Percentiles rank a stretch among this genome's conserved stretches.
These are phyloP conservation scores for Antedon bifida DNA, from an alignment of 35 echinoderm and acorn worm species.

Conservation along the genomic window DNA sequence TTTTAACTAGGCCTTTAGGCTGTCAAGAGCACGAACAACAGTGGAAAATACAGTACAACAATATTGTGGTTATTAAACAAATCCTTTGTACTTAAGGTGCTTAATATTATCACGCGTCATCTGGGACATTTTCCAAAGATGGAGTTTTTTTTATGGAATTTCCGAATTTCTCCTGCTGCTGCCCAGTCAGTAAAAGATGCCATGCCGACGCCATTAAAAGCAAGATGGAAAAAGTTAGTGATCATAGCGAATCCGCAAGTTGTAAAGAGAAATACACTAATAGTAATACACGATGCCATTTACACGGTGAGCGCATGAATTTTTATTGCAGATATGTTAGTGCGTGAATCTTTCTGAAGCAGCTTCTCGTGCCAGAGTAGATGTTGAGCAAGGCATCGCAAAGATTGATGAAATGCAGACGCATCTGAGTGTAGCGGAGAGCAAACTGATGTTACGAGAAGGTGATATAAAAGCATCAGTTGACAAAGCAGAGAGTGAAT, in stretches of 20 bases:
- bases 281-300: neutral
- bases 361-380: neutral
- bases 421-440: neutral
- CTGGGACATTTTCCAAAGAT: too few relatives aligned
- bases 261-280: neutral
- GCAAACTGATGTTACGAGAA: neutral
- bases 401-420: neutral
- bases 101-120: too few relatives aligned
- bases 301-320: neutral
- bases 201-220: neutral
- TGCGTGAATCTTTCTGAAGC: neutral
- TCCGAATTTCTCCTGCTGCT: too few relatives aligned
- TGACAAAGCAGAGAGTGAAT: neutral
- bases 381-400: neutral
- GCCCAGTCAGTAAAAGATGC: too few relatives aligned
- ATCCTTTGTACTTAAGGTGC: too few relatives aligned
- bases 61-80: too few relatives aligned
- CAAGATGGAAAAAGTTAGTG: neutral
- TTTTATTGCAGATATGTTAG: neutral
- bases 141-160: too few relatives aligned
- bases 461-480: neutral
- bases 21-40: too few relatives aligned
- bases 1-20: too few relatives aligned
- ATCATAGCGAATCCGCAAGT: neutral
- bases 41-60: too few relatives aligned